A percentile compares a stretch with the other conserved stretches of the same genome.
These are phyloP conservation scores for Uloborus diversus DNA, from an alignment of 1,140 invertebrate species.

Conservation along the genomic window DNA sequence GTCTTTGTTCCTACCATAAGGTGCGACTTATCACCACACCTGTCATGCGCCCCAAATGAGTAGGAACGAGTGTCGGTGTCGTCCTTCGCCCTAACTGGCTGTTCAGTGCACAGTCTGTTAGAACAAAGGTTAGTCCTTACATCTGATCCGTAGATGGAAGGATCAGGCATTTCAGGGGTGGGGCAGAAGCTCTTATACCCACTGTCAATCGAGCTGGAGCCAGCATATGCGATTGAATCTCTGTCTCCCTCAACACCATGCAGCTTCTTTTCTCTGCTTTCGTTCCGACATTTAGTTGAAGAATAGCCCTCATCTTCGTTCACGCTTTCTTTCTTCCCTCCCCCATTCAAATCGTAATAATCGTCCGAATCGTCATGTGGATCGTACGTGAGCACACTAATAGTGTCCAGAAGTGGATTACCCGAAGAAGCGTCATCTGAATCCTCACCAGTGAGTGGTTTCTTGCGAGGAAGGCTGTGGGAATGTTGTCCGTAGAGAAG, in stretches of 20 bases:
- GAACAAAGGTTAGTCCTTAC: conserved; percentile 18
- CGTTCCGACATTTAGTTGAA: too few relatives aligned
- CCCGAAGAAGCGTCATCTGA: conserved; percentile 26
- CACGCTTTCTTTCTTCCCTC: conserved; percentile 42
- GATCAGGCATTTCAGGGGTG: conserved; percentile 65
- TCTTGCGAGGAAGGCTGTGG: neutral
- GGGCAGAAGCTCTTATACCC: conserved; percentile 67
- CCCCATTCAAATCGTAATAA: conserved; percentile 54
- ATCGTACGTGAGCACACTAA: conserved; percentile 62
- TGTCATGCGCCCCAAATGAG: neutral
- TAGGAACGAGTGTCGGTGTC: neutral
- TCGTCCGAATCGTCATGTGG: conserved; percentile 61
- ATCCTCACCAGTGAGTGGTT: neutral
- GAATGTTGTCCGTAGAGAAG: conserved; percentile 8
- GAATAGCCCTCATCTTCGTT: conserved; percentile 43
- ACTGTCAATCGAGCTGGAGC: conserved; percentile 66
- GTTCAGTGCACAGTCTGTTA: conserved; percentile 49
- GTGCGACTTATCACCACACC: conserved; percentile 61
- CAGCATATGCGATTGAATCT: conserved; percentile 65
- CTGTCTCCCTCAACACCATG: conserved; percentile 59
- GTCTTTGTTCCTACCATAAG: conserved; percentile 66
- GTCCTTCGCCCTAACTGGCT: neutral
- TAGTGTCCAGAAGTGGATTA: conserved; percentile 64
- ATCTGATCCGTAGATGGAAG: conserved; percentile 58
- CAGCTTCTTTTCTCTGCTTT: conserved; percentile 2